These are phyloP conservation scores for Platyrinchus mystaceus DNA, from an alignment of 2,797 vertebrate species.

Conservation along the genomic window DNA sequence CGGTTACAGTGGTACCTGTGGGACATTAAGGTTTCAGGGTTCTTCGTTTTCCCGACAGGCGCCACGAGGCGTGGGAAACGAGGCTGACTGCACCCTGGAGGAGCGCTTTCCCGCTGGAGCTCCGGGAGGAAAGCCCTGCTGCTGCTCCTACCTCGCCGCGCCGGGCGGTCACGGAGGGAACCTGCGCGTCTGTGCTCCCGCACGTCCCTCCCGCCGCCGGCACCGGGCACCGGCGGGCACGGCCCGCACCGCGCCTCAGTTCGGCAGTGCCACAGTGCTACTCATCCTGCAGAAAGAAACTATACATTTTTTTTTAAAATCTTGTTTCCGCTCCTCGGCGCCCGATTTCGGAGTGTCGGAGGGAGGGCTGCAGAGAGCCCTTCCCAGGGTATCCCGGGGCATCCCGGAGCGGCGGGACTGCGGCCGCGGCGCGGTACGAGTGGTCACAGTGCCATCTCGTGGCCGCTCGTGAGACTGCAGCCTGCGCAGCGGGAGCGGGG, in stretches of 20 bases:
- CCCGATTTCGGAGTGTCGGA: rapidly evolving
- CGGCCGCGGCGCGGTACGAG: neutral
- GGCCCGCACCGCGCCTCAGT: neutral
- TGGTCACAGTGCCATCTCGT: slow-evolving; percentile 29
- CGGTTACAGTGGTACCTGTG: rapidly evolving
- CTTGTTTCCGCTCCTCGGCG: neutral
- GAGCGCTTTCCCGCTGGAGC: neutral
- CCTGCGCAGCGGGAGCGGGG: neutral
- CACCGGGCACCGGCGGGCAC: rapidly evolving
- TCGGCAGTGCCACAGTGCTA: neutral
- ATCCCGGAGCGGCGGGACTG: neutral
- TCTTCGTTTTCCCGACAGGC: neutral
- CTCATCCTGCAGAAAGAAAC: neutral
- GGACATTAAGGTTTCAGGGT: rapidly evolving
- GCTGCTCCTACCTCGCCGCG: neutral
- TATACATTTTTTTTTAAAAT: rapidly evolving
- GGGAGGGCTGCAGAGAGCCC: too few relatives aligned
- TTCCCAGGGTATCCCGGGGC: too few relatives aligned
- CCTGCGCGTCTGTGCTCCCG: rapidly evolving
- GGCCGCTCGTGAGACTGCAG: neutral
- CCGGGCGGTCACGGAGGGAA: too few relatives aligned
- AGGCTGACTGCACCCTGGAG: neutral
- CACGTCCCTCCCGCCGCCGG: neutral
- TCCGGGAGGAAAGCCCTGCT: neutral
- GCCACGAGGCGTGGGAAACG: neutral